Evolutionary conservation across 2,888 invertebrate genomes (phyloP), one percentile per base, ranked within the genome.

Genomic region (Ophioninae sp.): DNA sequence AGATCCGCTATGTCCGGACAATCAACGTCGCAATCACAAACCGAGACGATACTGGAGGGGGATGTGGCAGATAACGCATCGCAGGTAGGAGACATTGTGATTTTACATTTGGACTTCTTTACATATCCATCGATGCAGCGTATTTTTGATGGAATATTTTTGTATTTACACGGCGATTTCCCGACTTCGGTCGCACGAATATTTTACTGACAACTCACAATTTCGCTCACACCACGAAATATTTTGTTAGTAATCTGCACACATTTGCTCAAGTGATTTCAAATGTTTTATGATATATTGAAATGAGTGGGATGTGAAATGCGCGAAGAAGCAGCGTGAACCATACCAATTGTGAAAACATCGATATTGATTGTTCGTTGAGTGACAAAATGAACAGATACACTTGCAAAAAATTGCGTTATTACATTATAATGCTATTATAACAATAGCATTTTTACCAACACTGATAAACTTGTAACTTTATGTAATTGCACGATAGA

Each of bases 11-110:
- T 91, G 88, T 88, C 91, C 50, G 90, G 90, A 67, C 89, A 91
- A 77, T 87, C 90, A 30, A 87, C 89, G 61, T 90, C 89, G 76
- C 92, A 91, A 86, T 89, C 90, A n/a, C 92, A 91, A 82, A 92
- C 92, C 41, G 91, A 91, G 85, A 91, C 91, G 7, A 87, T 91
- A 82, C 84, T 90, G 79, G 89, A 91, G 78, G 87, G 87, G 73
- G 91, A 91, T 85, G 86, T 89, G 73, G 87, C 88, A 57, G 92
- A 92, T 78, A 88, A 89, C 67, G 89, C 86, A 79, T 85, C 90
- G 44, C 92, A 92, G 91, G 92, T 92, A 90, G 57, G 81, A 23
- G 72, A 65, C 69, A 17, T 23, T 83, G 75, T 84, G 81, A 72
- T 81, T 70, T 65, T 10, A 37, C 50, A 56, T 67, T 62, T 76